phyloP scores from a whole-genome alignment of 2,888 invertebrate species.

The Melanophora roralis region DNA sequence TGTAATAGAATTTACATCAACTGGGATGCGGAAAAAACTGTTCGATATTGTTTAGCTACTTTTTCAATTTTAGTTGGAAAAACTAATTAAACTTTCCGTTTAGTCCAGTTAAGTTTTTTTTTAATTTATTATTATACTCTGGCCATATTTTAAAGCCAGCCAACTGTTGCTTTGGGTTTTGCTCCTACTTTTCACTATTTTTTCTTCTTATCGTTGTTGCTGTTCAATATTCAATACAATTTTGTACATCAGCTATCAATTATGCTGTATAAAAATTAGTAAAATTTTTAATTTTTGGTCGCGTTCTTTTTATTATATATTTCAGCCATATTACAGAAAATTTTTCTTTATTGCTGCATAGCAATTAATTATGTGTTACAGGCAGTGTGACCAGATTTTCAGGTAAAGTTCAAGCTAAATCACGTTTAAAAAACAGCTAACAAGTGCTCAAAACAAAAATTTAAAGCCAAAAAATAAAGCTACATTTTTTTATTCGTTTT shows the following conservation, averaged over 20 bases:
- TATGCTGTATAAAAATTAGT: slow-evolving; percentile 30
- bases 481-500: no score
- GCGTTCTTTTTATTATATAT: background rate
- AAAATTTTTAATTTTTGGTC: slow-evolving; percentile 13
- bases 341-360: background rate
- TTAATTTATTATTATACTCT: background rate
- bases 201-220: slow-evolving; percentile 7
- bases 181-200: slow-evolving; percentile 10
- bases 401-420: no score
- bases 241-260: slow-evolving; percentile 38
- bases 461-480: no score
- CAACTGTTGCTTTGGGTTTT: slow-evolving; percentile 51
- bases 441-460: no score
- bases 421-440: no score
- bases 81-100: slow-evolving; percentile 60
- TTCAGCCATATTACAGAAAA: background rate
- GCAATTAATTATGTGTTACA: slow-evolving; percentile 29
- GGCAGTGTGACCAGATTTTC: no score
- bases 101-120: background rate
- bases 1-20: slow-evolving; percentile 19
- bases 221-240: slow-evolving; percentile 54
- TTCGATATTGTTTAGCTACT: slow-evolving; percentile 45
- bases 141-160: slow-evolving; percentile 36
- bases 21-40: background rate
- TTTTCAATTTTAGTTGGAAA: slow-evolving; percentile 60